Base-by-base conservation (phyloP, 2,888 invertebrate genomes). In the Ecliptopera silaceata region DNA sequence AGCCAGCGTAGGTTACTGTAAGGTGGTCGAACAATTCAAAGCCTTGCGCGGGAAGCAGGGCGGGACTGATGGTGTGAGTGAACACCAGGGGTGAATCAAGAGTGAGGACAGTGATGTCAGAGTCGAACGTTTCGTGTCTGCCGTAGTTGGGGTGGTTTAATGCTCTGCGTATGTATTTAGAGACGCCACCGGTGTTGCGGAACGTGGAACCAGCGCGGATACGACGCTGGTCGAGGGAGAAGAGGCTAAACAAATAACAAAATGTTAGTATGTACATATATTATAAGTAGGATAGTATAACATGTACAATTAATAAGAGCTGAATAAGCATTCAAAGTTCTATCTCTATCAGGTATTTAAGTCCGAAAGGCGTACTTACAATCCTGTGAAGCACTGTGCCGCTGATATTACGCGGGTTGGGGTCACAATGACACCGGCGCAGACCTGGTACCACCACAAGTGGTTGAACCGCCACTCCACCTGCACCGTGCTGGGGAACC, bases 401-500 rank as follows among this genome's bases (percentile, higher is more conserved):
- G n/a, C 32, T n/a, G 32, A 32, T 12, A 32, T 1, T 1, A n/a
- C 12, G 22, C 36, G 55, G 10, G 12, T 20, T 5, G 42, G 31
- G 11, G 49, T 69, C 13, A 71, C 12, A 51, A 71, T 61, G 55
- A 12, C 68, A 36, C 51, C 71, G 6, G 53, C 69, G 39, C 71
- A 71, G 13, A 36, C 26, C 42, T 66, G 64, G 34, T 26, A 12
- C 66, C 66, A 66, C 3, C 38, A 6, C 3, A 12, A 3, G 0
- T 10, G 29, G 12, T 13, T 46, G 22, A 3, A 20, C 2, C 39
- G 45, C 45, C 20, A 39, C 3, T 80, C 78, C 6, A 79, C 68
- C 41, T 78, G 78, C 5, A 77, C 79, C 1, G 74, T 63, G 22
- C 64, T 46, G 0, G 84, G 83, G 52, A 74, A 77, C 8, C 56